These are phyloP conservation scores for Ormyrus labotus DNA, from an alignment of 2,888 invertebrate genomes.

Conservation along the genomic window DNA sequence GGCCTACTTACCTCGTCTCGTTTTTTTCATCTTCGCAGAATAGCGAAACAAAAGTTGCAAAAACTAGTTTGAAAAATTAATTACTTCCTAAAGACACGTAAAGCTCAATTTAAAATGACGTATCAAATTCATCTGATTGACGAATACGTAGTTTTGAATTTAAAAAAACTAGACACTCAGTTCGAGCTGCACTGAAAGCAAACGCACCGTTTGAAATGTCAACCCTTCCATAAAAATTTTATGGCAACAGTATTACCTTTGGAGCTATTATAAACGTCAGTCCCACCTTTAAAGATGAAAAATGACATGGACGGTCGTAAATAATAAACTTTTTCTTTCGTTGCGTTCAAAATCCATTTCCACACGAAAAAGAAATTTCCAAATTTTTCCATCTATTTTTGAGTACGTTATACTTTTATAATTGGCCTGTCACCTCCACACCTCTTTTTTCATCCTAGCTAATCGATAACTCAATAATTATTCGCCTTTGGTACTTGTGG, in stretches of 20 bases:
- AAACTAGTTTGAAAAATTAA: slow-evolving; percentile 57
- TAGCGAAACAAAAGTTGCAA: not conserved
- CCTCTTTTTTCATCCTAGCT: slow-evolving; percentile 48
- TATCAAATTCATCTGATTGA: too few species aligned
- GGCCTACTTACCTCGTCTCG: slow-evolving; percentile 24
- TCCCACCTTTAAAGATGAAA: too few species aligned
- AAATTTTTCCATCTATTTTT: not conserved
- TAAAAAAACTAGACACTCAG: too few species aligned
- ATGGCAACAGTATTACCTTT: too few species aligned
- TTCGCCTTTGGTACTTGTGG: not conserved
- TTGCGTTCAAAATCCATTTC: not conserved
- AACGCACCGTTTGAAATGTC: too few species aligned
- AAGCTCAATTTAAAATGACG: too few species aligned
- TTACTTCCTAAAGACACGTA: slow-evolving; percentile 35
- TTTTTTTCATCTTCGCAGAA: not conserved
- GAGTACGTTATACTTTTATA: slow-evolving; percentile 10
- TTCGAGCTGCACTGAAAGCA: too few species aligned
- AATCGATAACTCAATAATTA: slow-evolving; percentile 63
- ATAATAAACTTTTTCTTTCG: not conserved
- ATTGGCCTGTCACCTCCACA: slow-evolving; percentile 7
- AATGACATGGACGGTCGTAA: too few species aligned
- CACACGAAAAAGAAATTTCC: not conserved
- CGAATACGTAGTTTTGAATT: too few species aligned
- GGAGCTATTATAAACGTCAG: too few species aligned
- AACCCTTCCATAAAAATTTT: too few species aligned